Conservation (phyloP, 37 sponge, comb jelly and placozoan species). For the Cliona cf. orientalis region DNA sequence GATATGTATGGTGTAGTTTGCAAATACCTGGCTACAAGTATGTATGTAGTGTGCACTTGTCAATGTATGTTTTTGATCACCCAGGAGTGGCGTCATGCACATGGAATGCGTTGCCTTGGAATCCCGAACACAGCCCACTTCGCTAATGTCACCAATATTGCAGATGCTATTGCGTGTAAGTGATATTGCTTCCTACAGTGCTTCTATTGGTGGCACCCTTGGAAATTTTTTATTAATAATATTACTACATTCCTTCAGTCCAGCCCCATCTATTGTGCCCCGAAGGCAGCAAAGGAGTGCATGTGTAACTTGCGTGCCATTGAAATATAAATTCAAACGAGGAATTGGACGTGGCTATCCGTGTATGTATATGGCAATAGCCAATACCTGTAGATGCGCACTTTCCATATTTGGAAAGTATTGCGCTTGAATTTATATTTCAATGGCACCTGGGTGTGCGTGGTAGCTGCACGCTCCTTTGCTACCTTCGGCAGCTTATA, state of each 20-base stretch:
- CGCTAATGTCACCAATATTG: conserved; percentile 93
- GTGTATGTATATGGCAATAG: no score
- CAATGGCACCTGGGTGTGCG: no score
- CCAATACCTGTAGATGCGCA: no score
- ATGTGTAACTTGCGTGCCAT: background rate
- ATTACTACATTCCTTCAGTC: background rate
- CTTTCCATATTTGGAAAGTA: no score
- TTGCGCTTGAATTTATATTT: no score
- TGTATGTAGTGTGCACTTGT: background rate
- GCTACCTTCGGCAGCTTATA: no score
- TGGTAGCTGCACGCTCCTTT: no score
- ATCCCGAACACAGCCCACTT: conserved; percentile 99
- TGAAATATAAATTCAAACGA: background rate
- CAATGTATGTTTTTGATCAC: background rate
- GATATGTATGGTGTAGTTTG: no score
- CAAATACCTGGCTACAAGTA: no score
- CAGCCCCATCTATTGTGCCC: background rate
- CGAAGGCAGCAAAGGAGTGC: background rate
- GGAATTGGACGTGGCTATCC: no score
- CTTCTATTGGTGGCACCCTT: conserved; percentile 62
- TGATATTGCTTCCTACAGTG: background rate
- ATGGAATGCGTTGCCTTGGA: conserved; percentile 98
- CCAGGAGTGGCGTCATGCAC: conserved; percentile 98
- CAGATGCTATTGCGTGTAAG: conserved; percentile 90
- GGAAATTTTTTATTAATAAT: conserved; percentile 37